Evolutionary conservation across 2,888 invertebrate genomes (phyloP).

Genomic region (Copidosoma aretas): DNA sequence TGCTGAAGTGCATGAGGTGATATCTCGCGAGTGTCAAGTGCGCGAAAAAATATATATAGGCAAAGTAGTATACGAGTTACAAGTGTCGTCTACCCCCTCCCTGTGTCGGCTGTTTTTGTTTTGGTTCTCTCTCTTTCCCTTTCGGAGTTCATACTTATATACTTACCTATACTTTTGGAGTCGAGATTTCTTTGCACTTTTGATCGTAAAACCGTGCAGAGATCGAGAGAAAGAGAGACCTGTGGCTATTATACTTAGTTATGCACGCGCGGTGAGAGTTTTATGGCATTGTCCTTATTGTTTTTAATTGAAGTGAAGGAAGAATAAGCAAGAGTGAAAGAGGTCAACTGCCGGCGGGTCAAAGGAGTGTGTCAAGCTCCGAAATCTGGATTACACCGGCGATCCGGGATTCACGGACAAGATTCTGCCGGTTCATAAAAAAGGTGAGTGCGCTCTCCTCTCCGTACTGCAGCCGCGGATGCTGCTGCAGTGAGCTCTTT

Average conservation of each 20-base stretch:
- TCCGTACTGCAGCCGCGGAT: background rate
- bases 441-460: slow-evolving; percentile 49
- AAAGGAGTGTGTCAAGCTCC: slow-evolving; percentile 2
- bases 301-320: background rate
- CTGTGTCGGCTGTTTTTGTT: background rate
- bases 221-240: no score
- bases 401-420: slow-evolving; percentile 56
- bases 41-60: background rate
- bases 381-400: slow-evolving; percentile 61
- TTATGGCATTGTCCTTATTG: background rate
- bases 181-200: background rate
- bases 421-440: slow-evolving; percentile 60
- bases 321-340: background rate
- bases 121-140: background rate
- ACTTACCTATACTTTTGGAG: background rate
- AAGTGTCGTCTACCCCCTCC: background rate
- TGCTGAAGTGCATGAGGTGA: no score
- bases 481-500: background rate
- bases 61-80: background rate
- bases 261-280: background rate
- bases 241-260: no score
- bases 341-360: no score
- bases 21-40: background rate
- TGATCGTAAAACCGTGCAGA: background rate
- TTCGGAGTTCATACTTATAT: no score